phyloP scores from a whole-genome alignment of 2,888 invertebrate genomes.

The Caenorhabditis zanzibari region DNA sequence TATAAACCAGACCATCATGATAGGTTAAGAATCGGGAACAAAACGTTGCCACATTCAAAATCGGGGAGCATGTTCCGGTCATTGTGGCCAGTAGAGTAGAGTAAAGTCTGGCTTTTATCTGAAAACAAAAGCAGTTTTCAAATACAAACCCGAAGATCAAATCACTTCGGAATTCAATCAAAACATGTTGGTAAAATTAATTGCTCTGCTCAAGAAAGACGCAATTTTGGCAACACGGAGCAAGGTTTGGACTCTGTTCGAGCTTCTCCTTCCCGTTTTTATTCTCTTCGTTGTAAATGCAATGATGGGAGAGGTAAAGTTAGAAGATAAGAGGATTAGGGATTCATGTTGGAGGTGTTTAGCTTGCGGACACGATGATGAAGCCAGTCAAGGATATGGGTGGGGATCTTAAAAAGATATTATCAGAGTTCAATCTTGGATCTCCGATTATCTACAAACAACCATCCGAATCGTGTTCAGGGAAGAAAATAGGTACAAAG shows the following conservation, averaged over 20 bases:
- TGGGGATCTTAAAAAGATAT: not conserved
- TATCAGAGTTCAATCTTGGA: not conserved
- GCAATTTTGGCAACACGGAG: conserved; percentile 26
- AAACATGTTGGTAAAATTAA: conserved; percentile 31
- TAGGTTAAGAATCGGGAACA: too few relatives aligned
- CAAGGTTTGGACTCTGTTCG: conserved; percentile 37
- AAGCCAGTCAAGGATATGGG: not conserved
- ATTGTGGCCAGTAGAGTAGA: too few relatives aligned
- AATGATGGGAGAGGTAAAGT: conserved; percentile 3
- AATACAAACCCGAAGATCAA: too few relatives aligned
- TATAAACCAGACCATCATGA: too few relatives aligned
- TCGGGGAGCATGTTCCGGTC: too few relatives aligned
- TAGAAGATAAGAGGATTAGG: not conserved
- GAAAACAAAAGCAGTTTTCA: too few relatives aligned
- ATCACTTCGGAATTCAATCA: not conserved
- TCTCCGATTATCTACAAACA: not conserved
- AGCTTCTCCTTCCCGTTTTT: conserved; percentile 20
- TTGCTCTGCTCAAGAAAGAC: conserved; percentile 35
- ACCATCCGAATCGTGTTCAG: not conserved
- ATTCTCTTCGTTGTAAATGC: conserved; percentile 22
- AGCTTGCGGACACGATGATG: not conserved
- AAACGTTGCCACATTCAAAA: too few relatives aligned
- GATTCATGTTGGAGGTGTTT: not conserved
- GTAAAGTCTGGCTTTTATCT: too few relatives aligned
- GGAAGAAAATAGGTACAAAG: not conserved